Evolutionary conservation across 2,888 invertebrate genomes (phyloP), one percentile per base, ranked within the genome.

Genomic region (Drosophila paranaensis): DNA sequence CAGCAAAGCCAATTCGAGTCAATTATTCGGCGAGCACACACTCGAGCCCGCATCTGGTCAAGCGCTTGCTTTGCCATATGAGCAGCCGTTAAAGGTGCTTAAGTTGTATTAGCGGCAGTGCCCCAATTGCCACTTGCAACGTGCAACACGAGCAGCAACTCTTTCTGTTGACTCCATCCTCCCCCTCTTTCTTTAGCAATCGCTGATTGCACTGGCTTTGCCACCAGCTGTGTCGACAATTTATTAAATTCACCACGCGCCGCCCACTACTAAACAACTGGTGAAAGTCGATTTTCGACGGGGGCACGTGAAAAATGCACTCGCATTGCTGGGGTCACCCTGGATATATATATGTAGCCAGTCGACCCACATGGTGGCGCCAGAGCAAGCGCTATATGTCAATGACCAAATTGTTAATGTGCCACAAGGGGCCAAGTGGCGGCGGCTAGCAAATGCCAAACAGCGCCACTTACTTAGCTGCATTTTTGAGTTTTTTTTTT

Each of bases 371-470:
- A 39, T 39, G 48, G 6, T 30, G 9, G 30, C 6, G 50, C 16
- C 51, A 20, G 51, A 42, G 35, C 61, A 43, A 45, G 39, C 57
- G 51, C 75, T 45, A 46, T 70, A 63, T 65, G 77, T 79, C 77
- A 77, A 70, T 70, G 77, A 74, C 70, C 70, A 77, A 79, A 65
- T 62, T 60, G 61, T 57, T 60, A 40, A 69, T 60, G 60, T 46
- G 62, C 40, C 65, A 46, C 65, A 25, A 25, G 56, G 55, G 58
- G 55, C 40, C 45, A 11, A 6, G 45, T 10, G 35, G 39, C 42
- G n/a, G 45, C 13, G 48, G 35, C 14, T 10, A 2, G 30, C 35
- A 2, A 35, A 35, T 5, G 45, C 56, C 50, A 20, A 42, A 42
- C 30, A 55, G 16, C 14, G 37, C 37, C 11, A 42, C 16, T 60